phyloP scores from a whole-genome alignment of 2,113 vertebrate species.

The Poicephalus gulielmi region DNA sequence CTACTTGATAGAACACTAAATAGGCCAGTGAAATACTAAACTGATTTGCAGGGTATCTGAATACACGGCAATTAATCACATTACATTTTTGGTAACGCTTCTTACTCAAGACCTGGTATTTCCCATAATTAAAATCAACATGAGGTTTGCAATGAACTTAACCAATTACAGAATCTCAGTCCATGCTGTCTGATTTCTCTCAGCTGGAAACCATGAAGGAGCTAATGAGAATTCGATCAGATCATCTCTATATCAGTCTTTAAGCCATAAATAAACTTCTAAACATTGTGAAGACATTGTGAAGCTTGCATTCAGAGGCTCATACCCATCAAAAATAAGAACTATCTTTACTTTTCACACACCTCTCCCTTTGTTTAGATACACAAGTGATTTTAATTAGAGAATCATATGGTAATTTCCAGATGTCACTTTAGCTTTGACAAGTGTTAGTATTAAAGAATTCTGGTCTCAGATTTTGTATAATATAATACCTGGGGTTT shows the following conservation, averaged over 20 bases:
- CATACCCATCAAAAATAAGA: background rate
- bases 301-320: background rate
- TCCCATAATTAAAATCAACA: slow-evolving; percentile 23
- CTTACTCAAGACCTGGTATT: background rate
- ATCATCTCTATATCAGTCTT: background rate
- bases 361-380: background rate
- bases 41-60: background rate
- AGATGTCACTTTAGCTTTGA: background rate
- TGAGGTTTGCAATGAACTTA: background rate
- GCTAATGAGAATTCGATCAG: background rate
- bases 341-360: background rate
- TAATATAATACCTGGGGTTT: background rate
- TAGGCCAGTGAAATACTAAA: background rate
- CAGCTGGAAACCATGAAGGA: background rate
- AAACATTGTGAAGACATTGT: background rate
- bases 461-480: background rate
- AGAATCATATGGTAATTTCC: background rate
- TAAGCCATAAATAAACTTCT: slow-evolving; percentile 11
- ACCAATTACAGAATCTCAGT: background rate
- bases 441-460: background rate
- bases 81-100: background rate
- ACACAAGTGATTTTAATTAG: background rate
- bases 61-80: background rate
- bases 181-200: background rate
- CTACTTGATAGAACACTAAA: background rate